Percentiles rank a stretch among this genome's conserved stretches.
These are phyloP conservation scores for Falcaria lacertinaria DNA, from an alignment of 2,888 invertebrate genomes.

Conservation along the genomic window DNA sequence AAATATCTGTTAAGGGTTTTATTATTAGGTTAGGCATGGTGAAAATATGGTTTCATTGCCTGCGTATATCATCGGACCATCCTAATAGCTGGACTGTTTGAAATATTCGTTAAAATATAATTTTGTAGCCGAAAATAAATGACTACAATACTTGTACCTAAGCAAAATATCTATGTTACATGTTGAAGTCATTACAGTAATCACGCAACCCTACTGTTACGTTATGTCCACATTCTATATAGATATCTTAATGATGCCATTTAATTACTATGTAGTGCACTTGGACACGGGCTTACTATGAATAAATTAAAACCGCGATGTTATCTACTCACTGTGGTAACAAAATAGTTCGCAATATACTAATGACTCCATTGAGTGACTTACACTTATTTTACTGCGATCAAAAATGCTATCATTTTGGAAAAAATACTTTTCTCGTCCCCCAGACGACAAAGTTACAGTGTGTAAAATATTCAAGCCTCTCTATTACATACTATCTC, in stretches of 20 bases:
- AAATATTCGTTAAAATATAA: too few species aligned
- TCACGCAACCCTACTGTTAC: background rate
- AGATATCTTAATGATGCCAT: conserved; percentile 10
- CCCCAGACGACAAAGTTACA: conserved; percentile 9
- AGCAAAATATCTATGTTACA: too few species aligned
- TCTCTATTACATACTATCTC: conserved; percentile 30
- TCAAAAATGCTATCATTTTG: conserved; percentile 25
- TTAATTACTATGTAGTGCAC: conserved; percentile 24
- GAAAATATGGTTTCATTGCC: too few species aligned
- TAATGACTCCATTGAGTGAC: conserved; percentile 5
- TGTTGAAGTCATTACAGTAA: background rate
- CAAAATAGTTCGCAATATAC: conserved; percentile 11
- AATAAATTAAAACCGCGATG: conserved; percentile 33
- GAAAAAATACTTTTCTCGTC: conserved; percentile 16
- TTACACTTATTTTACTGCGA: background rate
- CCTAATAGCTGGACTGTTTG: too few species aligned
- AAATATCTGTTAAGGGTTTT: too few species aligned
- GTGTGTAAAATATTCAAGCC: conserved; percentile 35
- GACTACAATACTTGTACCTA: too few species aligned
- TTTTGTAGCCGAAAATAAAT: too few species aligned
- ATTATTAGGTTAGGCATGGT: too few species aligned
- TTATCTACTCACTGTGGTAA: conserved; percentile 19
- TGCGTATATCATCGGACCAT: too few species aligned
- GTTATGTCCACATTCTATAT: background rate
- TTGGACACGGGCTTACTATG: conserved; percentile 17